Evolutionary conservation across 2,113 vertebrate species (phyloP).

Genomic region (Elephantulus edwardii): DNA sequence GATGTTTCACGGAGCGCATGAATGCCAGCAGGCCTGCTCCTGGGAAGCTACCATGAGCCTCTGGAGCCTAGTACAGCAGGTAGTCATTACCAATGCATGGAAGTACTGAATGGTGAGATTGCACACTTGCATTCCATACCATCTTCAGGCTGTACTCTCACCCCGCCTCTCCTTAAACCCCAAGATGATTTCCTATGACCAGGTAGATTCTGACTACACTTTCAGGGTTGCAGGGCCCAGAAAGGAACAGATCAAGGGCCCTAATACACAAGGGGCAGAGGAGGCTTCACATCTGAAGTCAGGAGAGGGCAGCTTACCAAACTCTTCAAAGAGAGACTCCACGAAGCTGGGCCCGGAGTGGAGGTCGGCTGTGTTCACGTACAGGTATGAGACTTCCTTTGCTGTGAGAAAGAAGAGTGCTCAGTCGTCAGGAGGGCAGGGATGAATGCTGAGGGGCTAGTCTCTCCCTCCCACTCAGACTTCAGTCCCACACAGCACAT

Average conservation of each 20-base stretch:
- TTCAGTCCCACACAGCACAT: neutral
- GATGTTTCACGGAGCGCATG: neutral
- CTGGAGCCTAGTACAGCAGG: neutral
- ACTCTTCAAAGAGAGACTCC: conserved; percentile 97
- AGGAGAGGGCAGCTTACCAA: conserved; percentile 85
- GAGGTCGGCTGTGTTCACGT: conserved; percentile 94
- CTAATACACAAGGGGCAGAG: neutral
- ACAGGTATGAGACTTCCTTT: conserved; percentile 91
- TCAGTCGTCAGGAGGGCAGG: neutral
- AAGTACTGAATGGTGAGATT: accelerated
- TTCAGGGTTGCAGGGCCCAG: neutral
- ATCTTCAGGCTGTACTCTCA: neutral
- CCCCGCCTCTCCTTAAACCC: neutral
- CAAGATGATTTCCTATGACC: neutral
- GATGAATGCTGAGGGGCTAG: neutral
- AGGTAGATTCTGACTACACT: neutral
- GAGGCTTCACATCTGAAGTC: accelerated
- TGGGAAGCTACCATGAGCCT: neutral
- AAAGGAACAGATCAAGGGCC: neutral
- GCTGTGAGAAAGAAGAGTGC: conserved; percentile 80
- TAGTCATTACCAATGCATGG: accelerated
- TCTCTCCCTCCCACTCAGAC: accelerated
- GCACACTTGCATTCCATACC: accelerated
- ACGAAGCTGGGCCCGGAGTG: conserved; percentile 98
- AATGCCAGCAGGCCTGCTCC: neutral